phyloP scores from a whole-genome alignment of 1,140 invertebrate species.

The Drosophila biarmipes region DNA sequence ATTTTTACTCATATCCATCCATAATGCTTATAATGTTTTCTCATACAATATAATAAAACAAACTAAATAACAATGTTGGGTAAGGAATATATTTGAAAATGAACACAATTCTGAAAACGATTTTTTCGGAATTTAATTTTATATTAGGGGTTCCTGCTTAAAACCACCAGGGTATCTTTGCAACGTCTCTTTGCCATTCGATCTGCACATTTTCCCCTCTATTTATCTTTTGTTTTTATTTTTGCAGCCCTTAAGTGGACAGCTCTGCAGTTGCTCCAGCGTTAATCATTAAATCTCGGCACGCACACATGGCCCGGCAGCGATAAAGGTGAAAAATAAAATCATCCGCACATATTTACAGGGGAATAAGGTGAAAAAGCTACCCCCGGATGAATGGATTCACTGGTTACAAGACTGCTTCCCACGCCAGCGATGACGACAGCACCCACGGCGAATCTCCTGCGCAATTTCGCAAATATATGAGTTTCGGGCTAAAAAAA shows the following conservation, averaged over 20 bases:
- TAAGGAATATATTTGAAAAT: too few species aligned
- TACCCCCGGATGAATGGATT: slow-evolving; percentile 57
- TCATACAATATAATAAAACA: background rate
- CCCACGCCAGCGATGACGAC: slow-evolving; percentile 29
- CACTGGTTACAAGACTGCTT: slow-evolving; percentile 4
- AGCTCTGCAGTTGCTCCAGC: slow-evolving; percentile 44
- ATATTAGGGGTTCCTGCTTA: too few species aligned
- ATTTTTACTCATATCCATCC: too few species aligned
- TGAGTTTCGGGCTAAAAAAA: slow-evolving; percentile 16
- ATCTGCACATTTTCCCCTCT: slow-evolving; percentile 13
- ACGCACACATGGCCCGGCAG: slow-evolving; percentile 51
- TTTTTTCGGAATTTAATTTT: too few species aligned
- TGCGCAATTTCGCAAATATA: slow-evolving; percentile 70
- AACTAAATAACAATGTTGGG: too few species aligned
- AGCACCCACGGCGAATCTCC: slow-evolving; percentile 34
- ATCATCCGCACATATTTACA: slow-evolving; percentile 10
- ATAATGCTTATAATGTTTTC: too few species aligned
- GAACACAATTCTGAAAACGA: too few species aligned
- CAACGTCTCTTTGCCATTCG: background rate
- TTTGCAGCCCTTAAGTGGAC: slow-evolving; percentile 55
- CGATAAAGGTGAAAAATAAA: slow-evolving; percentile 58
- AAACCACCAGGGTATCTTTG: slow-evolving; percentile 9
- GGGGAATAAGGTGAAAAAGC: slow-evolving; percentile 57
- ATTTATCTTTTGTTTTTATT: slow-evolving; percentile 42
- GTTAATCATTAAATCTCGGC: slow-evolving; percentile 79